Percentiles rank a stretch among this genome's conserved stretches.
phyloP scores from a whole-genome alignment of 2,113 vertebrate genomes.

The Pica pica region DNA sequence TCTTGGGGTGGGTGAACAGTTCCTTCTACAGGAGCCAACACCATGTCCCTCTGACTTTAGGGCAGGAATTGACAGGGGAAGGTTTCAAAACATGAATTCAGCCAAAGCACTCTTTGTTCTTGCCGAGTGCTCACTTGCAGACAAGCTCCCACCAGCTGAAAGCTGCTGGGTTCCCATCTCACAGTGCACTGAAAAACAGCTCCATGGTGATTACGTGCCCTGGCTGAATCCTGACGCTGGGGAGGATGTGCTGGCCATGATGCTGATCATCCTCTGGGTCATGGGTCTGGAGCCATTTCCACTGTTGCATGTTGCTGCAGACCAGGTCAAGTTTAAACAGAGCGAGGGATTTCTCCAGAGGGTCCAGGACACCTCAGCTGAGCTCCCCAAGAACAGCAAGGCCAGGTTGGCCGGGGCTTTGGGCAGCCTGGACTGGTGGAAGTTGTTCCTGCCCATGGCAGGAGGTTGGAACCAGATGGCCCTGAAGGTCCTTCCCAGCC shows the following conservation, averaged over 20 bases:
- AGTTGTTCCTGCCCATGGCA: not conserved
- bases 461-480: not conserved
- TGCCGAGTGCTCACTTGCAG: not conserved
- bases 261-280: not conserved
- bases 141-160: not conserved
- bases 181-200: not conserved
- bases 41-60: not conserved
- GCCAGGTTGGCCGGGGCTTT: not conserved
- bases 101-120: not conserved
- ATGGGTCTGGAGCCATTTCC: fast-evolving
- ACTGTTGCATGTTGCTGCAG: fast-evolving
- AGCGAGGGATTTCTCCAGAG: not conserved
- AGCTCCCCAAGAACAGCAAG: not conserved
- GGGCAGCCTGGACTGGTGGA: not conserved
- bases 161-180: not conserved
- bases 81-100: not conserved
- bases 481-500: not conserved
- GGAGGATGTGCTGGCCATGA: fast-evolving
- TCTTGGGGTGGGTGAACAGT: fast-evolving
- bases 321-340: not conserved
- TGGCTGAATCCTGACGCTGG: not conserved
- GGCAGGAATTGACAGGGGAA: not conserved
- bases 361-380: not conserved
- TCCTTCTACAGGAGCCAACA: not conserved
- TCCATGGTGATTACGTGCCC: not conserved